Evolutionary conservation across 2,797 vertebrate species (phyloP).

Genomic region (Limnodromus scolopaceus): DNA sequence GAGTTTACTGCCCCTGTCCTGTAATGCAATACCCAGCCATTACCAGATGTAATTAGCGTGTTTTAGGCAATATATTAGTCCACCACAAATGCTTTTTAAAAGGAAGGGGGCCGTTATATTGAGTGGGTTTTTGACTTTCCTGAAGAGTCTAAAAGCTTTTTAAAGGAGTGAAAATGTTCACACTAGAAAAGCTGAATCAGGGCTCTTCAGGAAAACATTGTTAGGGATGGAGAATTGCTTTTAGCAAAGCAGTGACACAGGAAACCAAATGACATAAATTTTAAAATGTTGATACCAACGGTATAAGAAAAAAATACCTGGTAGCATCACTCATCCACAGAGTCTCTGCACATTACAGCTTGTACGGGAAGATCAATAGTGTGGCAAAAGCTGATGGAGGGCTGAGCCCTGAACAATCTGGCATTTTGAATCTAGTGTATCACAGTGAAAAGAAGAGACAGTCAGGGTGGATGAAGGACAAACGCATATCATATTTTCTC

Average conservation of each 20-base stretch:
- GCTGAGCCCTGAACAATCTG: neutral
- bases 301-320: neutral
- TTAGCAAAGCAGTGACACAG: neutral
- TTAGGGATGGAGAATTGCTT: neutral
- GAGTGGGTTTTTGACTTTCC: neutral
- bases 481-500: neutral
- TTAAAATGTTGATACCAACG: neutral
- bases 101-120: neutral
- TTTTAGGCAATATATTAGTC: slow-evolving; percentile 5
- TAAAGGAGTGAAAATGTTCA: neutral
- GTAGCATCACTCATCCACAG: neutral
- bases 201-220: neutral
- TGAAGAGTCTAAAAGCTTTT: slow-evolving; percentile 39
- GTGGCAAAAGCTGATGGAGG: neutral
- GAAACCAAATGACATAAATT: neutral
- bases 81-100: slow-evolving; percentile 39
- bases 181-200: neutral
- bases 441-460: neutral
- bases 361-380: neutral
- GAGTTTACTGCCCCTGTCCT: neutral
- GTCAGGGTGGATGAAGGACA: neutral
- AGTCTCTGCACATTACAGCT: neutral
- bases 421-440: neutral
- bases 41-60: slow-evolving; percentile 26
- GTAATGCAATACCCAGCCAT: neutral